Conservation (phyloP, 2,113 vertebrate genomes). For the Ifrita kowaldi region DNA sequence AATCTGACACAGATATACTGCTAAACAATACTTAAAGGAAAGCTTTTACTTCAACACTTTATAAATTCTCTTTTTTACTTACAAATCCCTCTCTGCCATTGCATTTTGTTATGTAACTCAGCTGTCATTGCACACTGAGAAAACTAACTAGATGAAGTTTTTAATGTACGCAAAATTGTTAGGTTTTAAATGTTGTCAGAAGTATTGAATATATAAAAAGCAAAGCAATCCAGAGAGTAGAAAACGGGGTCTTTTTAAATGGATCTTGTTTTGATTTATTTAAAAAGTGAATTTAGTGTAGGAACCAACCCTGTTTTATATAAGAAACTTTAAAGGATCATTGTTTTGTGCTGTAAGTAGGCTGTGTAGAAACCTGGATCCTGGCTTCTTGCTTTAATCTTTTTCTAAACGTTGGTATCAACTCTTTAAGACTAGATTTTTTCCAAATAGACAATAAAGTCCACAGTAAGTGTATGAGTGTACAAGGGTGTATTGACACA, state of each 20-base stretch:
- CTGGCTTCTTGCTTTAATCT: background rate
- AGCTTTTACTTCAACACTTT: background rate
- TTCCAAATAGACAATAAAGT: background rate
- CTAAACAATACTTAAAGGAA: background rate
- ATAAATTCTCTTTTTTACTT: background rate
- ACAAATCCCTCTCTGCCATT: rapidly evolving
- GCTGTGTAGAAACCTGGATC: background rate
- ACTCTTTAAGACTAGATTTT: background rate
- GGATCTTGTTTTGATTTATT: background rate
- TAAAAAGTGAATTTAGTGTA: background rate
- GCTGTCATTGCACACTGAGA: background rate
- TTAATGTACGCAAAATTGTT: background rate
- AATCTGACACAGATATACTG: background rate
- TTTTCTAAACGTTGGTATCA: background rate
- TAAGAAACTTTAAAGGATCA: background rate
- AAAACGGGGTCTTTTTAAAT: background rate
- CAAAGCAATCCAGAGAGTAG: background rate
- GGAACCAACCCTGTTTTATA: background rate
- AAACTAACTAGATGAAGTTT: background rate
- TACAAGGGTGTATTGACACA: background rate
- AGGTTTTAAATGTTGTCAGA: background rate
- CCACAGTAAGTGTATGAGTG: too few relatives aligned
- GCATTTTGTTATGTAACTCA: background rate
- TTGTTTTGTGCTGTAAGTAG: background rate
- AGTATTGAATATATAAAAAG: background rate